These are phyloP conservation scores for Stenichneumon culpator DNA, from an alignment of 2,888 invertebrate genomes.

Conservation along the genomic window DNA sequence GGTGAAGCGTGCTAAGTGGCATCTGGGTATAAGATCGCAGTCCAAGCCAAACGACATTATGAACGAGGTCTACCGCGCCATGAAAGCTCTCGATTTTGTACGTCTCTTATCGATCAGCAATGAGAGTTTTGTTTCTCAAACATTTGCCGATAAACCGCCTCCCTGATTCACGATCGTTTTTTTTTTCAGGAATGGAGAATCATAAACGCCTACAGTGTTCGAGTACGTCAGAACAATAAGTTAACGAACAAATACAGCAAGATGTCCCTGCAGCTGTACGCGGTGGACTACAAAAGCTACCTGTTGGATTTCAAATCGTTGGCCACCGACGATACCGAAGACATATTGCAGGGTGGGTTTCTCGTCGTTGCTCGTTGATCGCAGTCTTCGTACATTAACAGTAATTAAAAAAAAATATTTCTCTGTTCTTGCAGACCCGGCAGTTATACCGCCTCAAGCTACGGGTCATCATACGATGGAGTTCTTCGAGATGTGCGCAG, in stretches of 20 bases:
- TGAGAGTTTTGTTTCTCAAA: constrained; percentile 23
- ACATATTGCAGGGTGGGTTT: constrained; percentile 81
- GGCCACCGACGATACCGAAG: constrained; percentile 90
- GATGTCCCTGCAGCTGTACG: constrained; percentile 99
- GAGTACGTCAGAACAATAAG: constrained; percentile 96
- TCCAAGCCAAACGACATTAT: constrained; percentile 99
- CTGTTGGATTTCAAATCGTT: constrained; percentile 98
- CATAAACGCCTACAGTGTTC: constrained; percentile 98
- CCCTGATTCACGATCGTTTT: neutral
- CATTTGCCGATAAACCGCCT: neutral
- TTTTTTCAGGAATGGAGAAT: constrained; percentile 96
- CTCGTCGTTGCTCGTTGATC: neutral
- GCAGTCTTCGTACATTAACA: neutral
- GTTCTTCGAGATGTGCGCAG: constrained; percentile 99
- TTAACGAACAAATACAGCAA: constrained; percentile 94
- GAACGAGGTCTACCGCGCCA: constrained; percentile 99
- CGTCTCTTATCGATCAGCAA: constrained; percentile 76
- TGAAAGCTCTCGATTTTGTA: constrained; percentile 98
- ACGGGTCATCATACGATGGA: constrained; percentile 98
- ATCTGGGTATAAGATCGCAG: constrained; percentile 99
- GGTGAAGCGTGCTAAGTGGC: constrained; percentile 99
- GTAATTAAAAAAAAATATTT: neutral
- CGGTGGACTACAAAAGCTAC: constrained; percentile 99
- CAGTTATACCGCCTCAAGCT: constrained; percentile 79
- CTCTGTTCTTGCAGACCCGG: constrained; percentile 76